Evolutionary conservation across 2,888 invertebrate species (phyloP).

Genomic region (Macropis europaea): DNA sequence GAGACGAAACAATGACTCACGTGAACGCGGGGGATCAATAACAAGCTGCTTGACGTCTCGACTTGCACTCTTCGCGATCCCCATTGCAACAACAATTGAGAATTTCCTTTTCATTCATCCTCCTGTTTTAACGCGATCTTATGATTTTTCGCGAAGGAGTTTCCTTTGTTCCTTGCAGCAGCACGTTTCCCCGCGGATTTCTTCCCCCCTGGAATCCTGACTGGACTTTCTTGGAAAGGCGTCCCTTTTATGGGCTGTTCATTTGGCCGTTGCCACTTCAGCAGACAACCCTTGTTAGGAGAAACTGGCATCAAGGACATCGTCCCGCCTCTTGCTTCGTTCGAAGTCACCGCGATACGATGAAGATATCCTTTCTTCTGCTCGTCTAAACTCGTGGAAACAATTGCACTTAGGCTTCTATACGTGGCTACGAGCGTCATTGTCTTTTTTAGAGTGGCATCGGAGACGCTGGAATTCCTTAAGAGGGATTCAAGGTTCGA

Average conservation of each 20-base stretch:
- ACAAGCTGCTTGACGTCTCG: conserved; percentile 17
- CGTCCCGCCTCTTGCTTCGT: conserved; percentile 41
- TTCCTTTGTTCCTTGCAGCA: conserved; percentile 24
- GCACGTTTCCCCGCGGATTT: conserved; percentile 22
- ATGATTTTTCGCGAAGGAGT: background rate
- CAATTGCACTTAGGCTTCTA: background rate
- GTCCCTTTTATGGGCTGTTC: conserved; percentile 53
- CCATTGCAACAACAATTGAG: background rate
- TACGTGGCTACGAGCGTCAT: background rate
- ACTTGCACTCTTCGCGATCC: background rate
- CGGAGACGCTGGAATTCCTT: background rate
- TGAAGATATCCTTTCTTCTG: conserved; percentile 27
- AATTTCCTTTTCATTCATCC: background rate
- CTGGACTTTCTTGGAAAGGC: conserved; percentile 52
- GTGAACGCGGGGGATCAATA: conserved; percentile 24
- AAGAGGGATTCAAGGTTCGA: background rate
- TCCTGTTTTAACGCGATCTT: too few species aligned
- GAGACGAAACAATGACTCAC: conserved; percentile 47
- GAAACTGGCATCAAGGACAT: conserved; percentile 64
- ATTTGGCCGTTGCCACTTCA: conserved; percentile 42
- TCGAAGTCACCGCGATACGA: conserved; percentile 14
- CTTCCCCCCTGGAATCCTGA: conserved; percentile 41
- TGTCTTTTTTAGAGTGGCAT: background rate
- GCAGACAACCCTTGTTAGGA: conserved; percentile 64
- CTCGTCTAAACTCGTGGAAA: background rate